These are phyloP conservation scores for Potamarius usumacintae DNA, from an alignment of 2,113 vertebrate species.

Conservation along the genomic window DNA sequence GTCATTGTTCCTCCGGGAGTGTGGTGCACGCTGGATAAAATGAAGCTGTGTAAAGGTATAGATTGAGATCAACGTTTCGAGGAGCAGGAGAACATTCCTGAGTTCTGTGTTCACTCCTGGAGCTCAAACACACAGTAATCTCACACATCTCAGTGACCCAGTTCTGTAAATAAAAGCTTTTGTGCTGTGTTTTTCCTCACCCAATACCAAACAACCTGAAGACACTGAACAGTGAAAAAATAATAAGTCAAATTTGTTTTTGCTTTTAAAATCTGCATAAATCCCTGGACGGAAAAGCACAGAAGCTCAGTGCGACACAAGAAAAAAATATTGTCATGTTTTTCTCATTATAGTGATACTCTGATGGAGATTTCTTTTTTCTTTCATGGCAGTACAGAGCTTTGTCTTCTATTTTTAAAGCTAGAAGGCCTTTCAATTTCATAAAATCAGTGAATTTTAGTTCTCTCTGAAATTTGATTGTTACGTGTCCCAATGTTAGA, in stretches of 20 bases:
- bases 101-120: not conserved
- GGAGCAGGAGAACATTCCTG: not conserved
- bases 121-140: not conserved
- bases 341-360: not conserved
- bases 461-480: no score
- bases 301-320: not conserved
- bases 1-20: not conserved
- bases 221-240: not conserved
- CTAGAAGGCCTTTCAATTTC: no score
- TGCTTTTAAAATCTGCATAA: not conserved
- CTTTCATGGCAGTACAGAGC: not conserved
- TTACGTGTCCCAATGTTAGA: no score
- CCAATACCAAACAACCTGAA: not conserved
- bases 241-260: not conserved
- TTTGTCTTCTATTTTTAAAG: no score
- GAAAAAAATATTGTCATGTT: not conserved
- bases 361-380: not conserved
- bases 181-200: not conserved
- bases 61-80: not conserved
- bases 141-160: conserved; percentile 1
- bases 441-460: no score
- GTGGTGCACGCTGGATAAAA: not conserved
- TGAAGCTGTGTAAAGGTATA: not conserved
- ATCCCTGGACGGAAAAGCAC: not conserved
- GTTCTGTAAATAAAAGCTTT: not conserved